Conservation (phyloP, 2,113 vertebrate species). For the Chloropsis hardwickii region DNA sequence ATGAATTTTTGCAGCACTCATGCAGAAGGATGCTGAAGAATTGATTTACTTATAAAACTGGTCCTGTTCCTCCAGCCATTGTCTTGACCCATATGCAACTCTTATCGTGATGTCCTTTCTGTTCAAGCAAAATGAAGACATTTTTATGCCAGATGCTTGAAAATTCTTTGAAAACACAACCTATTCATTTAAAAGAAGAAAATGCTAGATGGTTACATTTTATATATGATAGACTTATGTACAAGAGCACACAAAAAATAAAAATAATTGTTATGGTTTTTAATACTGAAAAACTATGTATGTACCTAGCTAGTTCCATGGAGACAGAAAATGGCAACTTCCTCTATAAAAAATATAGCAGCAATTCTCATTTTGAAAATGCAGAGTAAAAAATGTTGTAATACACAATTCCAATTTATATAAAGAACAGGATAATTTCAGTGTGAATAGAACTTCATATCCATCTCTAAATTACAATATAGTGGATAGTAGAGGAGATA, state of each 20-base stretch:
- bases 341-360: background rate
- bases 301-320: background rate
- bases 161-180: background rate
- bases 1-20: background rate
- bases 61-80: background rate
- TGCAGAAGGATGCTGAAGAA: background rate
- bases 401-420: background rate
- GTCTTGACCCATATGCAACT: background rate
- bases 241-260: background rate
- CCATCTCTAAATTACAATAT: background rate
- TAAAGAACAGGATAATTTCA: background rate
- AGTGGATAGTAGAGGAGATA: background rate
- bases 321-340: background rate
- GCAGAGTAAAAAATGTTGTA: background rate
- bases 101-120: rapidly evolving
- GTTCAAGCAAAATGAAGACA: background rate
- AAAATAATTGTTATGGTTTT: background rate
- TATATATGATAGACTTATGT: background rate
- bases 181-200: background rate
- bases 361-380: background rate
- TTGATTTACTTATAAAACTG: background rate
- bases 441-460: background rate
- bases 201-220: background rate
- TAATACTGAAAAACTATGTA: background rate
- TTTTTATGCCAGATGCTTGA: background rate